Evolutionary conservation across 2,888 invertebrate genomes (phyloP).

Genomic region (Sphecodes monilicornis): DNA sequence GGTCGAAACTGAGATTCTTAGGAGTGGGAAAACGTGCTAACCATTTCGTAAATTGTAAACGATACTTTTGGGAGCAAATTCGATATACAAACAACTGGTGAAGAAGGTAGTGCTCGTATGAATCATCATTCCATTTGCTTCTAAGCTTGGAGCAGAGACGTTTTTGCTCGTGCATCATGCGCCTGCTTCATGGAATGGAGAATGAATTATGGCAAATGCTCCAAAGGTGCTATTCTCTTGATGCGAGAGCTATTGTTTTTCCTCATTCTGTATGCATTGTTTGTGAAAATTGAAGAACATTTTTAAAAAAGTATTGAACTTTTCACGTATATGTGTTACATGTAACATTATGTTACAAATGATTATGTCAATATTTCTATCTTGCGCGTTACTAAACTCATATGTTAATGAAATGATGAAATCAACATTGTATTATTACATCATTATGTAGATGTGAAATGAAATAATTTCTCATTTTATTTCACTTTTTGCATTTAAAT

Average conservation of each 20-base stretch:
- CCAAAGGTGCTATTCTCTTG: neutral
- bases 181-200: neutral
- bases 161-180: neutral
- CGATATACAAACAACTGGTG: neutral
- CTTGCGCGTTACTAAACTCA: no score
- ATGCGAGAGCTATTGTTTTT: neutral
- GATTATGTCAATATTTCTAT: no score
- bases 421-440: no score
- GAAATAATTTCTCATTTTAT: no score
- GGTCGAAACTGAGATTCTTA: slow-evolving; percentile 18
- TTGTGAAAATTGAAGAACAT: neutral
- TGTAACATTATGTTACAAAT: no score
- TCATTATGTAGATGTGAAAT: no score
- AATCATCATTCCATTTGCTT: neutral
- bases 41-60: neutral
- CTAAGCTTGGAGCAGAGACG: neutral
- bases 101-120: neutral
- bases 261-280: no score
- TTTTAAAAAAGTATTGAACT: neutral
- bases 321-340: no score
- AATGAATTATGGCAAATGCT: neutral
- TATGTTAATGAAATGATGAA: no score
- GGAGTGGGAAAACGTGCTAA: neutral
- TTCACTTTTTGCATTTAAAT: neutral
- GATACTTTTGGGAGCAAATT: neutral